Evolutionary conservation across 2,113 vertebrate species (phyloP), one percentile per base, ranked within the genome.

Genomic region (Tetrax tetrax): DNA sequence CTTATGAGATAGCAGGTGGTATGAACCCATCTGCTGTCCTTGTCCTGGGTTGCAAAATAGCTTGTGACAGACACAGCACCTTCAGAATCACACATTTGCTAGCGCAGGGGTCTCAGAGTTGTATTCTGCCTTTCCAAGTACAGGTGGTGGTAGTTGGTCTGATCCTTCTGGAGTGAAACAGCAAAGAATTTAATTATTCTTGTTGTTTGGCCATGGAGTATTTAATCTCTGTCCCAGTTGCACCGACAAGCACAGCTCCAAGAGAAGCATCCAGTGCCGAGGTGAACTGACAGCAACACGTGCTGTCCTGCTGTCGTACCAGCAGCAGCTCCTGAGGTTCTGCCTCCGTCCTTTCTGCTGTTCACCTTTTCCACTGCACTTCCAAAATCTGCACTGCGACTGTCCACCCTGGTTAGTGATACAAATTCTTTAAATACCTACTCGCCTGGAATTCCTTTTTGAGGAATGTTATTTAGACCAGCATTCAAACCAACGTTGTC

Each of bases 331-430:
- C 45, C 50, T 2, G 23, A 63, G 61, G 43, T 25, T 38, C 38
- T 51, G 38, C 47, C 60, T 6, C 2, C 0, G 3, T 6, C 75
- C 83, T 22, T 41, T 15, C 65, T 68, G 47, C 50, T 56, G 5
- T 3, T 54, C 70, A 37, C 31, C 70, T 43, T 54, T 41, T 24
- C 50, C 78, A n/a, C 74, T 75, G 28, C 17, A 2, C 29, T 69
- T 65, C 51, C 83, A 78, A 43, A 53, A 74, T 5, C n/a, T 33
- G 31, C 20, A 14, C 27, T 33, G 8, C 59, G 72, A 2, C 25
- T 7, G 0, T 6, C 61, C 43, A 24, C 19, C 24, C n/a, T 7
- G n/a, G 43, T 9, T 4, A 35, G 59, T 9, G 11, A 50, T 3
- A 33, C 10, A n/a, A 27, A 35, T 2, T 5, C 35, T 31, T 23